Conservation (phyloP, 2,797 vertebrate species). For the Sebastes dallii region DNA sequence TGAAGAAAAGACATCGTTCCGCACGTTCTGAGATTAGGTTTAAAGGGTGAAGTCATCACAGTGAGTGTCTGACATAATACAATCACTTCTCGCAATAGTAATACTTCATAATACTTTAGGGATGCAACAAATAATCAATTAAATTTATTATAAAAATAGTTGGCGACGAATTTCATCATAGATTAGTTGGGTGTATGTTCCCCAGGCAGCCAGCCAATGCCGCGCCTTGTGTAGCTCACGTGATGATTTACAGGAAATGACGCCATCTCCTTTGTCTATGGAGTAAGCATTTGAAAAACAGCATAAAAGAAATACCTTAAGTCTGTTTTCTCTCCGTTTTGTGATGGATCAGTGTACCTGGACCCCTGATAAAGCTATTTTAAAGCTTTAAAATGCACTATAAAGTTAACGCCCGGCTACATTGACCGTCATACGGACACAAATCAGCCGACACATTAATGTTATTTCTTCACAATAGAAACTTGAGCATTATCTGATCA, state of each 20-base stretch:
- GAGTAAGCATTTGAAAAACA: neutral
- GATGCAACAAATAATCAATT: rapidly evolving
- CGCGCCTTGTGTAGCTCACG: too few species aligned
- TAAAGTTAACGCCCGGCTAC: neutral
- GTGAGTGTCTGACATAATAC: neutral
- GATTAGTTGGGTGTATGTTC: too few species aligned
- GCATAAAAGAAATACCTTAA: too few species aligned
- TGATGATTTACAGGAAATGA: too few species aligned
- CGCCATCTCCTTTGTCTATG: neutral
- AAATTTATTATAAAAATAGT: too few species aligned
- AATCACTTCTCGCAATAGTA: neutral
- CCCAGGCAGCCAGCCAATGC: too few species aligned
- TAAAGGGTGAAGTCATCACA: neutral
- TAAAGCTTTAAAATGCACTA: neutral
- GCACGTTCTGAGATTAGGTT: neutral
- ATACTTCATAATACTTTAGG: neutral
- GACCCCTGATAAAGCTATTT: neutral
- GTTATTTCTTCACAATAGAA: too few species aligned
- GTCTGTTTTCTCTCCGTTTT: too few species aligned
- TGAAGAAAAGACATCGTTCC: neutral
- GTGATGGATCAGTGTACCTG: too few species aligned
- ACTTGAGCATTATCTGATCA: too few species aligned
- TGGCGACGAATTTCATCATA: too few species aligned
- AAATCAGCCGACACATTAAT: neutral
- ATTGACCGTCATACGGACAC: neutral